Percentiles rank a stretch among this genome's conserved stretches.
Evolutionary conservation across 2,888 invertebrate genomes (phyloP).

Genomic region (Podabrus alpinus): DNA sequence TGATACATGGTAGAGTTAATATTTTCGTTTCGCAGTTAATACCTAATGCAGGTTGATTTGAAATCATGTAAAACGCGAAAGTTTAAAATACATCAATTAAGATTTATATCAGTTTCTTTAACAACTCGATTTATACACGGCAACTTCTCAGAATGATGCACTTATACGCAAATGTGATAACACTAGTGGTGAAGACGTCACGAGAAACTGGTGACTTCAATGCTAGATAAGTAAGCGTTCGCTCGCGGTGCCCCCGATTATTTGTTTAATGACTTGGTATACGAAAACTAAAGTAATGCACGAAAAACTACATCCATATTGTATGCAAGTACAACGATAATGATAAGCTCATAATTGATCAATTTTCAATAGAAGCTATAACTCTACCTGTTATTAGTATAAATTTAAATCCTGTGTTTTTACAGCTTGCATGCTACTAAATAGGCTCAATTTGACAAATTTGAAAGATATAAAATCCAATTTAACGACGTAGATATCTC

Average conservation of each 20-base stretch:
- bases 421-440: not conserved
- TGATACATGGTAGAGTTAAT: not conserved
- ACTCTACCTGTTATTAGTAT: not conserved
- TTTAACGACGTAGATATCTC: slow-evolving; percentile 13
- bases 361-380: not conserved
- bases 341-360: not conserved
- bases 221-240: slow-evolving; percentile 25
- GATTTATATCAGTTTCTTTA: not conserved
- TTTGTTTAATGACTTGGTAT: slow-evolving; percentile 11
- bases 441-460: slow-evolving; percentile 7
- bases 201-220: slow-evolving; percentile 26
- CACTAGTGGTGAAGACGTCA: slow-evolving; percentile 19
- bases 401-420: not conserved
- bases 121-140: not conserved
- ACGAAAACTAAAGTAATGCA: not conserved
- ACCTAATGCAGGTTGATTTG: not conserved
- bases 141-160: slow-evolving; percentile 16
- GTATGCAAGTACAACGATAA: not conserved
- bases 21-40: not conserved
- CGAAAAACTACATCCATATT: not conserved
- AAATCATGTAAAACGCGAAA: not conserved
- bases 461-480: slow-evolving; percentile 11
- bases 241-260: slow-evolving; percentile 21
- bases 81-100: not conserved
- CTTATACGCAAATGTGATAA: slow-evolving; percentile 19